These are phyloP conservation scores for Clavelina lepadiformis DNA, from an alignment of 23 tunicate species.

Conservation along the genomic window DNA sequence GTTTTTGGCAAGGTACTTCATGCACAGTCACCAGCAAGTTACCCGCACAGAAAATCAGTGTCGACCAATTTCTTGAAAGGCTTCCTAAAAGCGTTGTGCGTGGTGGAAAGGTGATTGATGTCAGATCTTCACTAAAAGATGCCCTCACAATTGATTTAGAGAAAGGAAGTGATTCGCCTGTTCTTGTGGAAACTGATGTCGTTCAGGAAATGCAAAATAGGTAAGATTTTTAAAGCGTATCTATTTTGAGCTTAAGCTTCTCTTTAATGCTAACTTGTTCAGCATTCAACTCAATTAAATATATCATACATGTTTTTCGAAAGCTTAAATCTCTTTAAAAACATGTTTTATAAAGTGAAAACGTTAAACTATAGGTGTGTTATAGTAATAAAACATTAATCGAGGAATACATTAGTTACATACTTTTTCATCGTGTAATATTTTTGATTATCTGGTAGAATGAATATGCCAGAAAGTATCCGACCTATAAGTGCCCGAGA, in stretches of 20 bases:
- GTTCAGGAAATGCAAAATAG: conserved; percentile 72
- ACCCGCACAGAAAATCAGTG: conserved; percentile 37
- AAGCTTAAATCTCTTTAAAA: too few relatives aligned
- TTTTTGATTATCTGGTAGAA: conserved; percentile 7
- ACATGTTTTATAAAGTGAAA: too few relatives aligned
- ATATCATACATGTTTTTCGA: too few relatives aligned
- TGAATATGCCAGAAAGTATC: conserved; percentile 29
- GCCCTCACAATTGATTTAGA: conserved; percentile 11
- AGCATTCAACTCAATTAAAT: too few relatives aligned
- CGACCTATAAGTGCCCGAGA: conserved; percentile 54
- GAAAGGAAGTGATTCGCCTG: conserved; percentile 29
- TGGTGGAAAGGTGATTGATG: conserved; percentile 56
- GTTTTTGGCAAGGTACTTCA: too few relatives aligned
- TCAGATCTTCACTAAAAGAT: conserved; percentile 51
- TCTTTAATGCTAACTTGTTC: too few relatives aligned
- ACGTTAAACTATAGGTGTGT: too few relatives aligned
- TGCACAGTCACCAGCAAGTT: conserved; percentile 34
- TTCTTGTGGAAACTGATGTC: conserved; percentile 59
- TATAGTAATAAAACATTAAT: too few relatives aligned
- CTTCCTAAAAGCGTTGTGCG: conserved; percentile 57
- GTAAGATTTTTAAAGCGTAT: too few relatives aligned
- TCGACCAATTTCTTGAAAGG: conserved; percentile 69
- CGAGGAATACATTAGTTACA: too few relatives aligned
- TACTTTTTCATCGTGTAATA: too few relatives aligned
- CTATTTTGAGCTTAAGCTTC: too few relatives aligned